Percentiles rank a stretch among this genome's conserved stretches.
Evolutionary conservation across 2,797 vertebrate species (phyloP).

Genomic region (Zenarchopterus dispar): DNA sequence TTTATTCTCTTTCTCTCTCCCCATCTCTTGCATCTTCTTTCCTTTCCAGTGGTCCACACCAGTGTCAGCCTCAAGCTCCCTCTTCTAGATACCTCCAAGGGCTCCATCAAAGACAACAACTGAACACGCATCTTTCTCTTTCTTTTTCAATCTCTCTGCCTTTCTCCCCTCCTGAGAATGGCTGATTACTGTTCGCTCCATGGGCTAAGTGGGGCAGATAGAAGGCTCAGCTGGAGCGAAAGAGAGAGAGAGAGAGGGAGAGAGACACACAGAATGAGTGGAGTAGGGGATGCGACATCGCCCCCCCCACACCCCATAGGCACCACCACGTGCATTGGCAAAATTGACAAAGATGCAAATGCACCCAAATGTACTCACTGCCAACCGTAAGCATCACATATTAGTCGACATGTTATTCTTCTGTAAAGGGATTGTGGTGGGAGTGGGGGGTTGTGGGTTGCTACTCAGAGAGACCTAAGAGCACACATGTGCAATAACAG

Average conservation of each 20-base stretch:
- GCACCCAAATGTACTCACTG: slow-evolving; percentile 30
- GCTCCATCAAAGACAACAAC: slow-evolving; percentile 74
- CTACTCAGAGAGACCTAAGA: slow-evolving; percentile 6
- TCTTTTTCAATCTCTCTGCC: slow-evolving; percentile 61
- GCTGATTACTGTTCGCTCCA: slow-evolving; percentile 82
- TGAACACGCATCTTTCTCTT: slow-evolving; percentile 58
- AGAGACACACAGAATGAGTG: slow-evolving; percentile 36
- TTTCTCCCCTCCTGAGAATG: slow-evolving; percentile 77
- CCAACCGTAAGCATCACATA: slow-evolving; percentile 10
- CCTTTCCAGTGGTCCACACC: slow-evolving; percentile 49
- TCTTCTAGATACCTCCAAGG: slow-evolving; percentile 68
- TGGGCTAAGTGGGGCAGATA: slow-evolving; percentile 82
- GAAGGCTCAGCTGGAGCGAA: slow-evolving; percentile 75
- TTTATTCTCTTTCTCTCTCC: slow-evolving; percentile 2
- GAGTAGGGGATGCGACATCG: slow-evolving; percentile 56
- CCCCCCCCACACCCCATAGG: slow-evolving; percentile 20
- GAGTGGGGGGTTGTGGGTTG: not conserved
- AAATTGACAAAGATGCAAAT: slow-evolving; percentile 47
- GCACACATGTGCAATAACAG: slow-evolving; percentile 2
- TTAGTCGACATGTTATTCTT: slow-evolving; percentile 35
- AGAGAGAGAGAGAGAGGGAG: slow-evolving; percentile 40
- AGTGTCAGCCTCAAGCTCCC: slow-evolving; percentile 65
- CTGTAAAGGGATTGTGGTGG: not conserved
- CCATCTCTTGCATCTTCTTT: slow-evolving; percentile 12
- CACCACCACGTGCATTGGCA: slow-evolving; percentile 50